Conservation (phyloP, 2,797 vertebrate species). For the Spea hammondii region DNA sequence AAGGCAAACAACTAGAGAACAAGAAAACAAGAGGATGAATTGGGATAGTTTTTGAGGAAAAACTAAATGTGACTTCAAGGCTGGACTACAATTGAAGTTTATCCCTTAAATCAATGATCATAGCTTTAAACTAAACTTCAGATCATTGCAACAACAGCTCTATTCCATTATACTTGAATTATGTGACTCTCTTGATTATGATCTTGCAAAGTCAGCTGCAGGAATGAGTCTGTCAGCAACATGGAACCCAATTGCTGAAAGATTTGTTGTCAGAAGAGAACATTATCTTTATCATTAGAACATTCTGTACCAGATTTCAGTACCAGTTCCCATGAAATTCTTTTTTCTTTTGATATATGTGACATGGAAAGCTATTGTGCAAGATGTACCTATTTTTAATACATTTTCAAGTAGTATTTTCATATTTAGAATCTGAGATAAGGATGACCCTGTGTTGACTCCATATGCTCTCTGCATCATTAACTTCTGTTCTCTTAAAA, state of each 20-base stretch:
- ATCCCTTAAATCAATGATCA: not conserved
- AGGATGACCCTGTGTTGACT: too few relatives aligned
- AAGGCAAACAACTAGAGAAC: too few relatives aligned
- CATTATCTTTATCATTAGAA: conserved; percentile 13
- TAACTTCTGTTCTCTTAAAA: too few relatives aligned
- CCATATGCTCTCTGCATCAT: too few relatives aligned
- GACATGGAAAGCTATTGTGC: too few relatives aligned
- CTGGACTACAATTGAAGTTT: not conserved
- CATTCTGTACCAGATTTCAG: not conserved
- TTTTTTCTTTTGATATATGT: too few relatives aligned
- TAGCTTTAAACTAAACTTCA: conserved; percentile 21
- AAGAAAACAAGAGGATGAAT: too few relatives aligned
- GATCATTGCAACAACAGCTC: conserved; percentile 4
- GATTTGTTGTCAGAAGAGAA: conserved; percentile 21
- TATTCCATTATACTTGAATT: not conserved
- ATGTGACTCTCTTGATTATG: conserved; percentile 32
- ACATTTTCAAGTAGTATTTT: too few relatives aligned
- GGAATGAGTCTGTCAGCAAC: conserved; percentile 32
- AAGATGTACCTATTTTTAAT: too few relatives aligned
- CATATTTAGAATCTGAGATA: too few relatives aligned
- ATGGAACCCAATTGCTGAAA: conserved; percentile 24
- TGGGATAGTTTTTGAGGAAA: not conserved
- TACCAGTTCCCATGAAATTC: too few relatives aligned
- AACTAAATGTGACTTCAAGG: not conserved
- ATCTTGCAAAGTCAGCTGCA: conserved; percentile 34